phyloP scores from a whole-genome alignment of 2,888 invertebrate species.

The Pollenia labialis region DNA sequence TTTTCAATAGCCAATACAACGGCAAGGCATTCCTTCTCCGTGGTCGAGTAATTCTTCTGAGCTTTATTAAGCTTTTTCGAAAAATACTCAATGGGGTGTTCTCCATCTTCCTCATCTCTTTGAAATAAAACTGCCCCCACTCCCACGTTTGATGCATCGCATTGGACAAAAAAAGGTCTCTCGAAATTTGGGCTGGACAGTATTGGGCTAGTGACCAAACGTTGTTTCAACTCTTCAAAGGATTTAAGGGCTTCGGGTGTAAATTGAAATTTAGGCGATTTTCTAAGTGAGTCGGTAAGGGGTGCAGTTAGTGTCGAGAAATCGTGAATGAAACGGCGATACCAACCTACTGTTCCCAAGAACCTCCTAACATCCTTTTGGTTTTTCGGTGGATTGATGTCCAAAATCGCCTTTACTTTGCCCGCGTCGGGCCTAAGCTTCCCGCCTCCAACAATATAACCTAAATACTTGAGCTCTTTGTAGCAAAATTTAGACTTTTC shows the following conservation, averaged over 20 bases:
- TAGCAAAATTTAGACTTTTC: slow-evolving; percentile 38
- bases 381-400: not conserved
- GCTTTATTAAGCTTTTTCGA: slow-evolving; percentile 35
- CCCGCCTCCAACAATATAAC: slow-evolving; percentile 37
- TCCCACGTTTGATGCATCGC: slow-evolving; percentile 43
- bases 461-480: slow-evolving; percentile 14
- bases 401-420: slow-evolving; percentile 1
- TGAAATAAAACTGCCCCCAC: slow-evolving; percentile 51
- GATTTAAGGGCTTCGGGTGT: not conserved
- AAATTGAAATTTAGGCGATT: not conserved
- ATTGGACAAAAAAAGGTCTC: slow-evolving; percentile 27
- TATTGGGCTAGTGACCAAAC: not conserved
- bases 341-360: slow-evolving; percentile 23
- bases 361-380: not conserved
- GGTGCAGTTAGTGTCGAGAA: slow-evolving; percentile 30
- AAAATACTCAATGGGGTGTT: slow-evolving; percentile 52
- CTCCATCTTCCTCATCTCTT: slow-evolving; percentile 24
- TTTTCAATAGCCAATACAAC: slow-evolving; percentile 44
- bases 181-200: slow-evolving; percentile 2
- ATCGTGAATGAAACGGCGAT: slow-evolving; percentile 20
- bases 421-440: slow-evolving; percentile 5
- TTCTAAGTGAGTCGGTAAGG: slow-evolving; percentile 15
- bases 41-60: slow-evolving; percentile 4
- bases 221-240: slow-evolving; percentile 4
- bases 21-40: slow-evolving; percentile 42